phyloP scores from a whole-genome alignment of 1,140 invertebrate genomes.

The Drosophila bocqueti region DNA sequence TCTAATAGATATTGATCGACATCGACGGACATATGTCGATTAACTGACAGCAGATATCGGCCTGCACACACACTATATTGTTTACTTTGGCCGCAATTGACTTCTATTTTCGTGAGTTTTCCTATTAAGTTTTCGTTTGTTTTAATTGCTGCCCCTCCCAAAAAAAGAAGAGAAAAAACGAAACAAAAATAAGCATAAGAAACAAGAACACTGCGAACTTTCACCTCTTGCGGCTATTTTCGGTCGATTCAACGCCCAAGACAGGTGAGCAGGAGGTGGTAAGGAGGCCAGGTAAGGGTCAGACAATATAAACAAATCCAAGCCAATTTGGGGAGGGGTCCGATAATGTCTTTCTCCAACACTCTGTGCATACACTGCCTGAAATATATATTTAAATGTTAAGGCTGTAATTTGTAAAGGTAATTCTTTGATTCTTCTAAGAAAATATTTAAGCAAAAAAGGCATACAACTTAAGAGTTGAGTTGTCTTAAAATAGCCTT shows the following conservation, averaged over 20 bases:
- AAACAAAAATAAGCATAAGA: background rate
- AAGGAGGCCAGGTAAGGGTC: conserved; percentile 22
- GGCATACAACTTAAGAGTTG: background rate
- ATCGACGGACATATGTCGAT: conserved; percentile 21
- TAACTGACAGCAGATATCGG: conserved; percentile 25
- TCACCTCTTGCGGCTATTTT: conserved; percentile 32
- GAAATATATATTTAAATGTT: background rate
- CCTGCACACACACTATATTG: conserved; percentile 21
- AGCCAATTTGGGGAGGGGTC: conserved; percentile 8
- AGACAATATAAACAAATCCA: conserved; percentile 46
- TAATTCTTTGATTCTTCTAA: background rate
- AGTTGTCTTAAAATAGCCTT: background rate
- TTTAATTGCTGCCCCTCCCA: conserved; percentile 40
- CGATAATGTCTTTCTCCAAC: conserved; percentile 8
- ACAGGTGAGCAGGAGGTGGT: conserved; percentile 2
- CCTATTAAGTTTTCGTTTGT: conserved; percentile 37
- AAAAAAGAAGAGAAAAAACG: background rate
- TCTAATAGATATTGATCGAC: conserved; percentile 36
- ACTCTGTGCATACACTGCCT: conserved; percentile 7
- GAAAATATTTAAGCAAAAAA: background rate
- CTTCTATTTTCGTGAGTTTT: conserved; percentile 37
- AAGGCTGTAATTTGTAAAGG: no score
- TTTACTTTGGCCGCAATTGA: conserved; percentile 38
- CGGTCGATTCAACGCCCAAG: conserved; percentile 12
- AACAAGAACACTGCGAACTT: conserved; percentile 12